Base-by-base conservation (phyloP, 2,797 vertebrate species). In the Poecilia gillii region DNA sequence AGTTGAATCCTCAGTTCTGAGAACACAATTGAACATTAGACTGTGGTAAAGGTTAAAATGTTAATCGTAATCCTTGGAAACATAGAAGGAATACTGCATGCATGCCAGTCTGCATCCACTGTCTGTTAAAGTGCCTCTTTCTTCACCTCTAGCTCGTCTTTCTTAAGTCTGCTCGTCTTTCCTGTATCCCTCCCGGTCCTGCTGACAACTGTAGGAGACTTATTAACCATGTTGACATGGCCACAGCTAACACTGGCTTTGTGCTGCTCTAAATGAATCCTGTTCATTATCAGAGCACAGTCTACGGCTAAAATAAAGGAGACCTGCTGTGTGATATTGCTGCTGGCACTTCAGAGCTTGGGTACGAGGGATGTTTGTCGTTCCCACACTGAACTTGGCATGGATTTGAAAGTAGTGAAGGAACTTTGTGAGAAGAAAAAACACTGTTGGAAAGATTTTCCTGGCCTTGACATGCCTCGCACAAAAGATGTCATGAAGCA, bases 311-410 rank as follows among this genome's bases (percentile, higher is more conserved):
- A 90, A 89, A 91, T 82, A 84, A 89, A 90, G 84, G 83, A 89
- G 93, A 72, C 89, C 83, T 74, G 76, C 79, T 83, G 82, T 93
- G 90, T 91, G 91, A 93, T 93, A 93, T 93, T 74, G 43, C 86
- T 83, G 79, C 88, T 90, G 92, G 90, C 90, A 92, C 85, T 83
- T 89, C 66, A 82, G 89, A 80, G 87, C 90, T 90, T 93, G 92
- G 89, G 93, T 94, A 92, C 85, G 84, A 85, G 91, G 86, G 93
- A 90, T 94, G 94, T 95, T 95, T 95, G 94, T 93, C 82, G 87
- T 95, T 95, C 94, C 94, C 94, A 95, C 94, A 95, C 87, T 92
- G 84, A 84, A 91, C 89, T 94, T 95, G 93, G 92, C 93, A 92
- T 86, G 77, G 78, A 64, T 90, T 87, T 83, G 87, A 81, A 85